These are phyloP conservation scores for Anniella stebbinsi DNA, from an alignment of 2,797 vertebrate species.

Conservation along the genomic window DNA sequence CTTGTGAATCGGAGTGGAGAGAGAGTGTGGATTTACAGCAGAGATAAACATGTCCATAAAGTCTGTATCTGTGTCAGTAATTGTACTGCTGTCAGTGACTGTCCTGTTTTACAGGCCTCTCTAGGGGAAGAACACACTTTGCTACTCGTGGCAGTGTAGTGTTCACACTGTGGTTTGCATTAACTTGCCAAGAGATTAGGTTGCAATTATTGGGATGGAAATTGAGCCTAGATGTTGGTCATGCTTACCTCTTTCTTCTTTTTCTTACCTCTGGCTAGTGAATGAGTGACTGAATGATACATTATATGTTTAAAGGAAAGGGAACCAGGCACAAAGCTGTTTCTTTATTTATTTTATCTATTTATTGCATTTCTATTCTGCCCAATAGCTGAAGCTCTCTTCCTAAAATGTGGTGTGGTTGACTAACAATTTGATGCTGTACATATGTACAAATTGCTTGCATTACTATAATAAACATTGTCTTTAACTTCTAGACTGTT, in stretches of 20 bases:
- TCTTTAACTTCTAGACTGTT: conserved; percentile 48
- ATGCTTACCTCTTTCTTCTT: conserved; percentile 44
- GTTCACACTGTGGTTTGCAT: conserved; percentile 80
- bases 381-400: neutral
- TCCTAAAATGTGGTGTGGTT: conserved; percentile 25
- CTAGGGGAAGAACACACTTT: conserved; percentile 78
- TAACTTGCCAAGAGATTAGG: conserved; percentile 77
- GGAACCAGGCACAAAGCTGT: neutral
- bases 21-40: conserved; percentile 86
- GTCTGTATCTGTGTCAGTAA: conserved; percentile 86
- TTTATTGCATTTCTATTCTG: no score
- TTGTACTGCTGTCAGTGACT: conserved; percentile 87
- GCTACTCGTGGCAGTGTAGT: conserved; percentile 73
- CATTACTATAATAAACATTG: conserved; percentile 64
- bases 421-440: conserved; percentile 39
- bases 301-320: neutral
- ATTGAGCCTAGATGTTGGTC: conserved; percentile 70
- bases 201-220: conserved; percentile 68
- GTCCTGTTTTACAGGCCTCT: conserved; percentile 87
- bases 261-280: conserved; percentile 26
- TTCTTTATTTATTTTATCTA: neutral
- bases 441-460: conserved; percentile 55
- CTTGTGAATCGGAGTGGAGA: conserved; percentile 85
- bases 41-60: conserved; percentile 89
- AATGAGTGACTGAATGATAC: conserved; percentile 36